Conservation (phyloP, 2,113 vertebrate genomes). For the Probosciger aterrimus region DNA sequence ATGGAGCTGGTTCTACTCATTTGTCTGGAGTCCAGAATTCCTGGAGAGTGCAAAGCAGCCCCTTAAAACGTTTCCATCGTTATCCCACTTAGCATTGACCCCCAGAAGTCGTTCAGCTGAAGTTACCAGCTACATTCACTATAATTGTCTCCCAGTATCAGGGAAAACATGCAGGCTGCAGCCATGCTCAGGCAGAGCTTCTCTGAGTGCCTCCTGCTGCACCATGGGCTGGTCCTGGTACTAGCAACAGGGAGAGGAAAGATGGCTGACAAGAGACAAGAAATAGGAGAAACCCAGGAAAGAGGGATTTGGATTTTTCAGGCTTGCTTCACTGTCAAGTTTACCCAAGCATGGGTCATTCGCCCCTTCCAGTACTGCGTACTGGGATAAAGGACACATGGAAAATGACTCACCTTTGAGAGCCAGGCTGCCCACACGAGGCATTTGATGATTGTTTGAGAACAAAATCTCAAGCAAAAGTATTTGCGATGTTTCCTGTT, state of each 20-base stretch:
- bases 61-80: not conserved
- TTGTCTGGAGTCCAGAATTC: not conserved
- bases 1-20: not conserved
- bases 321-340: not conserved
- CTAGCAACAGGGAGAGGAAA: not conserved
- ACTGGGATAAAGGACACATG: not conserved
- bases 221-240: fast-evolving
- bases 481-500: not conserved
- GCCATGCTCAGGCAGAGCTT: not conserved
- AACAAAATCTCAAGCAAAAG: not conserved
- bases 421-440: not conserved
- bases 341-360: not conserved
- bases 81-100: not conserved
- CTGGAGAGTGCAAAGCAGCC: not conserved
- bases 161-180: not conserved
- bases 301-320: not conserved
- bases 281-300: not conserved
- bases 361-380: not conserved
- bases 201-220: not conserved
- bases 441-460: not conserved
- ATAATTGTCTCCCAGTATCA: not conserved
- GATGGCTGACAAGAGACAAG: not conserved
- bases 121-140: not conserved
- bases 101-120: not conserved
- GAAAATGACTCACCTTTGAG: not conserved